Percentiles rank a stretch among this genome's conserved stretches.
These are phyloP conservation scores for Blastomussa wellsi DNA, from an alignment of 92 coral and sea anemone species.

Conservation along the genomic window DNA sequence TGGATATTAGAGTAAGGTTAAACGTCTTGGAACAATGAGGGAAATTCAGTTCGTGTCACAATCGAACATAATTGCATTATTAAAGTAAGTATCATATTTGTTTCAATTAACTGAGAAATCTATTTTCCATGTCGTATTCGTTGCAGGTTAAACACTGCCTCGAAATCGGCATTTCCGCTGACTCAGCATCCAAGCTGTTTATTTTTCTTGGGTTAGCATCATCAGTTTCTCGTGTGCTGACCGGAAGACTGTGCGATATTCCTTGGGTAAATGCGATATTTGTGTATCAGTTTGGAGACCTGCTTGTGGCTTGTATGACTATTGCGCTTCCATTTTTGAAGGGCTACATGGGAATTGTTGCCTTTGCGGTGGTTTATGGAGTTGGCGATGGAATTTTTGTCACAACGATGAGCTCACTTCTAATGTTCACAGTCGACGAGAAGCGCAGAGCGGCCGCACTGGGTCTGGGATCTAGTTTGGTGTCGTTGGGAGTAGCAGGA, in stretches of 20 bases:
- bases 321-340: background rate
- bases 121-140: background rate
- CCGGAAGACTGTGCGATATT: conserved; percentile 43
- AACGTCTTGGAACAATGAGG: too few relatives aligned
- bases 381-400: conserved; percentile 50
- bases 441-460: conserved; percentile 28
- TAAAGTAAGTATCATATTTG: too few relatives aligned
- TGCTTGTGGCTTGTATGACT: conserved; percentile 29
- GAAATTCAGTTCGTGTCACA: too few relatives aligned
- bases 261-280: conserved; percentile 29
- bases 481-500: conserved; percentile 18
- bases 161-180: conserved; percentile 62
- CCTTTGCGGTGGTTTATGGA: conserved; percentile 46
- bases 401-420: conserved; percentile 39
- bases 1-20: too few relatives aligned
- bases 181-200: conserved; percentile 55
- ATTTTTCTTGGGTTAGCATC: conserved; percentile 17
- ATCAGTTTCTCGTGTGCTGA: conserved; percentile 8
- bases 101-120: background rate
- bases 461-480: conserved; percentile 12
- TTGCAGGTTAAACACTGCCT: conserved; percentile 62
- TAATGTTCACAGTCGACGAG: conserved; percentile 47
- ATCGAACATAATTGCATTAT: too few relatives aligned
- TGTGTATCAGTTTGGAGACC: conserved; percentile 42
- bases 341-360: conserved; percentile 39